phyloP scores from a whole-genome alignment of 1,140 invertebrate genomes.

The Pygmarrhopalites habei region DNA sequence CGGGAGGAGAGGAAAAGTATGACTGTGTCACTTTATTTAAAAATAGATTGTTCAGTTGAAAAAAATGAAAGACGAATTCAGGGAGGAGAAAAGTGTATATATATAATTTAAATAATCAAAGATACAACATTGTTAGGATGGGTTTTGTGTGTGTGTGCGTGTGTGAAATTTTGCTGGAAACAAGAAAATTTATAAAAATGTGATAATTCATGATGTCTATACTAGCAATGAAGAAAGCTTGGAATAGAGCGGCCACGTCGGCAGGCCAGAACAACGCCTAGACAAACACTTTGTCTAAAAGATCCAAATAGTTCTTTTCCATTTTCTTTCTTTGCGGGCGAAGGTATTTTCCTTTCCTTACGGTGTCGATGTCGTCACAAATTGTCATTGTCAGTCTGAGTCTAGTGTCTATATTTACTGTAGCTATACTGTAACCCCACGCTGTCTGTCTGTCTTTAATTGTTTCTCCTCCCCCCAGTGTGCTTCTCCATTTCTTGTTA shows the following conservation, averaged over 20 bases:
- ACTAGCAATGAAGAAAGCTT: conserved; percentile 40
- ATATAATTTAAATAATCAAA: neutral
- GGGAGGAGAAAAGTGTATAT: neutral
- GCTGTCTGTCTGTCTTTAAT: neutral
- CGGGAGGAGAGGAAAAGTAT: too few species aligned
- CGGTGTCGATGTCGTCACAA: neutral
- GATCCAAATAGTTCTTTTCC: conserved; percentile 22
- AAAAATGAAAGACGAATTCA: neutral
- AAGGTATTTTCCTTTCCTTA: conserved; percentile 29
- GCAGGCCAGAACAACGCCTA: conserved; percentile 36
- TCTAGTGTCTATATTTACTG: neutral
- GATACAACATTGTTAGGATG: neutral
- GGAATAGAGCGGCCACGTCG: conserved; percentile 35
- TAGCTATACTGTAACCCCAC: neutral
- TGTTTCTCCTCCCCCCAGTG: neutral
- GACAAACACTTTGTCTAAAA: conserved; percentile 7
- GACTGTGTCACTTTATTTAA: too few species aligned
- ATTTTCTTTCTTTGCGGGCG: conserved; percentile 32
- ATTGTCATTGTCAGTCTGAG: neutral
- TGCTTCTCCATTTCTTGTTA: neutral
- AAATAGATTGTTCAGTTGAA: neutral
- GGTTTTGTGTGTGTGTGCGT: conserved; percentile 1
- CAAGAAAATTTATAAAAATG: too few species aligned
- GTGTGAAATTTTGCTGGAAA: too few species aligned
- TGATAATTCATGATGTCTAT: too few species aligned